A percentile compares a stretch with the other conserved stretches of the same genome.
Evolutionary conservation across 2,888 invertebrate genomes (phyloP).

Genomic region (Allolobophora icterica): DNA sequence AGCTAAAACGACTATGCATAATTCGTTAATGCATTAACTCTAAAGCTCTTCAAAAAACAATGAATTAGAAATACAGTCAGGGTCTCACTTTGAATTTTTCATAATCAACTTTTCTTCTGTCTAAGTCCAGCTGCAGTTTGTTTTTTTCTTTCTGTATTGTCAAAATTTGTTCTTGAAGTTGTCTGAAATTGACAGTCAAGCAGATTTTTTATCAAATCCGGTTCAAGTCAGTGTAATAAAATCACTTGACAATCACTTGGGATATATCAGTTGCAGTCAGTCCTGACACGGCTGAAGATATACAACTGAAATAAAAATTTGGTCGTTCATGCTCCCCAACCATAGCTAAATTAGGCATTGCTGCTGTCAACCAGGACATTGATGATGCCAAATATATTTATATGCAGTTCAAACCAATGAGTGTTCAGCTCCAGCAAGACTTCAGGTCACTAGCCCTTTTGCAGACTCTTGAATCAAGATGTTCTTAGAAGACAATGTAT

Average conservation of each 20-base stretch:
- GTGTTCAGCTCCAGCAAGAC: not conserved
- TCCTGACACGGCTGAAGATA: not conserved
- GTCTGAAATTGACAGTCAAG: constrained; percentile 49
- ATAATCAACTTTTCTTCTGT: constrained; percentile 58
- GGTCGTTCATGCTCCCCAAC: not conserved
- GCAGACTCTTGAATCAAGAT: not conserved
- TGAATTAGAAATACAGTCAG: not conserved
- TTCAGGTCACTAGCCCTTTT: too few species aligned
- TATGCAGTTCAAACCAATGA: not conserved
- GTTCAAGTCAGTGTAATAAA: not conserved
- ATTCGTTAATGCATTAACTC: not conserved
- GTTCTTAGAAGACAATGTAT: too few species aligned
- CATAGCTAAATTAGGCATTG: not conserved
- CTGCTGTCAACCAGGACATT: not conserved
- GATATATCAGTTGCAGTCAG: not conserved
- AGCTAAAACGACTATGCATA: not conserved
- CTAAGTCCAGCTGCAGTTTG: constrained; percentile 57
- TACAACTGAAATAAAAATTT: not conserved
- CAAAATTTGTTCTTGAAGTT: constrained; percentile 58
- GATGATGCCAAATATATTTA: not conserved
- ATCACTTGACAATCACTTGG: not conserved
- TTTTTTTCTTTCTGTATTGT: constrained; percentile 60
- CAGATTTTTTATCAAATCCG: not conserved
- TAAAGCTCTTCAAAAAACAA: not conserved
- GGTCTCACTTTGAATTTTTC: constrained; percentile 57